Percentiles rank a stretch among this genome's conserved stretches.
phyloP scores from a whole-genome alignment of 2,797 vertebrate species.

The Choloepus didactylus region DNA sequence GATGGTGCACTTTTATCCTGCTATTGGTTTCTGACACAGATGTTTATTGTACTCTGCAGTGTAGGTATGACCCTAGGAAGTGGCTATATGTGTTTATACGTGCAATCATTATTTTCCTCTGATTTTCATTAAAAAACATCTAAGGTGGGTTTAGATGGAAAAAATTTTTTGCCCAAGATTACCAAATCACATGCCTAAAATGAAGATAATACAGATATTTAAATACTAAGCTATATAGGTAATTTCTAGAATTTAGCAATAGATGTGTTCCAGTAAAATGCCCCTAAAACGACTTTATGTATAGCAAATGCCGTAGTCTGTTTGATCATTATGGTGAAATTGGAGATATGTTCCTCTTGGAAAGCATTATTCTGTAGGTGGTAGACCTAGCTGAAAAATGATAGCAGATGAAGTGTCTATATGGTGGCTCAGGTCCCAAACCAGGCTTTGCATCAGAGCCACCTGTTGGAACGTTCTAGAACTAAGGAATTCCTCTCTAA shows the following conservation, averaged over 20 bases:
- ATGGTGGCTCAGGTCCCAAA: not conserved
- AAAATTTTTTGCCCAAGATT: conserved; percentile 14
- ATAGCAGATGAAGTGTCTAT: not conserved
- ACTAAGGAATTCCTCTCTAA: not conserved
- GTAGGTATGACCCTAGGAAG: not conserved
- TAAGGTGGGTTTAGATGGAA: not conserved
- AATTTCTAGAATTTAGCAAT: conserved; percentile 12
- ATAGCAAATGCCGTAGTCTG: not conserved
- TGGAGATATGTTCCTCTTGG: not conserved
- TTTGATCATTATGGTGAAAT: conserved; percentile 33
- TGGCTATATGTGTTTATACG: not conserved
- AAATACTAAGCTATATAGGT: not conserved
- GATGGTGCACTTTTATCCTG: not conserved
- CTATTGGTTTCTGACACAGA: not conserved
- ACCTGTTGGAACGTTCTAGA: not conserved
- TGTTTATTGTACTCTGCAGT: not conserved
- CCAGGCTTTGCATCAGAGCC: not conserved
- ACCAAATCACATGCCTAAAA: not conserved
- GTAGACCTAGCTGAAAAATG: not conserved
- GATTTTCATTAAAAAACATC: not conserved
- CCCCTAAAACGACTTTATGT: conserved; percentile 17
- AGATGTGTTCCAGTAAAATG: not conserved
- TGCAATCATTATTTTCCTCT: not conserved
- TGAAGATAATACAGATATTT: not conserved
- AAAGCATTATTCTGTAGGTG: conserved; percentile 32